A percentile compares a stretch with the other conserved stretches of the same genome.
These are phyloP conservation scores for Pionites leucogaster DNA, from an alignment of 2,113 vertebrate genomes.

Conservation along the genomic window DNA sequence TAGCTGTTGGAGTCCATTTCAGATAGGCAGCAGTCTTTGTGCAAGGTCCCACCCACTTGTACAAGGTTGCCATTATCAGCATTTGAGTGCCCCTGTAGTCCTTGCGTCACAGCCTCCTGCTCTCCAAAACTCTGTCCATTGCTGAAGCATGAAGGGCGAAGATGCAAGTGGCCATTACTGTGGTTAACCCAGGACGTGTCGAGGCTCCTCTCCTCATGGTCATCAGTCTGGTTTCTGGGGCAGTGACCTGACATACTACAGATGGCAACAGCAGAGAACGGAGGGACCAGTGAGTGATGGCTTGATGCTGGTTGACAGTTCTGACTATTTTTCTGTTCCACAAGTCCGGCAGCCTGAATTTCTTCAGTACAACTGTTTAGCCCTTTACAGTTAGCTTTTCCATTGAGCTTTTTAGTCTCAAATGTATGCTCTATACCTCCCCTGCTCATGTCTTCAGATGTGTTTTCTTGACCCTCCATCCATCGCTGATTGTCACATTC, in stretches of 20 bases:
- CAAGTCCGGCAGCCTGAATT: slow-evolving; percentile 28
- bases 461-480: slow-evolving; percentile 68
- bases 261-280: slow-evolving; percentile 51
- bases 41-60: slow-evolving; percentile 66
- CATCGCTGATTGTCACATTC: slow-evolving; percentile 59
- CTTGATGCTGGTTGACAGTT: slow-evolving; percentile 63
- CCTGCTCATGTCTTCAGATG: slow-evolving; percentile 59
- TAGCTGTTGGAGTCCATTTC: slow-evolving; percentile 75
- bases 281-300: slow-evolving; percentile 60
- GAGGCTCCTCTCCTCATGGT: slow-evolving; percentile 71
- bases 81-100: slow-evolving; percentile 69
- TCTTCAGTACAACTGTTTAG: slow-evolving; percentile 74
- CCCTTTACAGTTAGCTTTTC: slow-evolving; percentile 77
- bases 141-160: slow-evolving; percentile 67
- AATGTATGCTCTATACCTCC: slow-evolving; percentile 72
- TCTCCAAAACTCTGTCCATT: slow-evolving; percentile 78
- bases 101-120: slow-evolving; percentile 53
- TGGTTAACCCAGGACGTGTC: slow-evolving; percentile 76
- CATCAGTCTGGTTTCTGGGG: slow-evolving; percentile 76
- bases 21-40: slow-evolving; percentile 76
- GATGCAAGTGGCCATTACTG: slow-evolving; percentile 79
- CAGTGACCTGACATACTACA: slow-evolving; percentile 70
- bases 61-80: slow-evolving; percentile 66
- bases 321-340: slow-evolving; percentile 62
- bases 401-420: slow-evolving; percentile 81